Evolutionary conservation across 2,888 invertebrate genomes (phyloP).

Genomic region (Eupithecia inturbata): DNA sequence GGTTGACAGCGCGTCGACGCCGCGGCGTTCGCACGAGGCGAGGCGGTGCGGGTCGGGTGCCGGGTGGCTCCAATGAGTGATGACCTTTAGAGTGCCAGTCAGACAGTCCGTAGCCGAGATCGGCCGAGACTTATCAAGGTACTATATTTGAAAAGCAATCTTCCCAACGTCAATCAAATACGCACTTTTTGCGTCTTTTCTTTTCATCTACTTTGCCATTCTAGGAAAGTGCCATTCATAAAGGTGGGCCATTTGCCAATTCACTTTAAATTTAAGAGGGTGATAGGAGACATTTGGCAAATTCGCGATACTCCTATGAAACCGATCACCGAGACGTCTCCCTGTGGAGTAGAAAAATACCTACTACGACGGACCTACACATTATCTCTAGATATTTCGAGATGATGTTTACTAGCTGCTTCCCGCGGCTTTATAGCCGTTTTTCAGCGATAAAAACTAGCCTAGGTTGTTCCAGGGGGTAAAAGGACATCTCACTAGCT

Average conservation of each 20-base stretch:
- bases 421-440: too few species aligned
- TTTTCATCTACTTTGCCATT: background rate
- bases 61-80: too few species aligned
- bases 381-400: background rate
- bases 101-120: background rate
- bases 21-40: too few species aligned
- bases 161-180: background rate
- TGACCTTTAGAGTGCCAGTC: background rate
- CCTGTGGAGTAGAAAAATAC: background rate
- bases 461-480: too few species aligned
- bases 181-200: background rate
- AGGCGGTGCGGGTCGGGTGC: too few species aligned
- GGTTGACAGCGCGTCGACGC: too few species aligned
- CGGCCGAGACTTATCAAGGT: background rate
- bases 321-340: background rate
- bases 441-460: too few species aligned
- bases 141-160: background rate
- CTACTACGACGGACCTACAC: background rate
- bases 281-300: background rate
- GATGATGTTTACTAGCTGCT: background rate
- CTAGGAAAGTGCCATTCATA: background rate
- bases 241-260: conserved; percentile 5
- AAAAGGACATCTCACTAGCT: too few species aligned
- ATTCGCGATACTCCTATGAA: conserved; percentile 4
- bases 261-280: background rate